A percentile compares a stretch with the other conserved stretches of the same genome.
Conservation (phyloP, 2,888 invertebrate genomes). For the Calephelis perditalis region DNA sequence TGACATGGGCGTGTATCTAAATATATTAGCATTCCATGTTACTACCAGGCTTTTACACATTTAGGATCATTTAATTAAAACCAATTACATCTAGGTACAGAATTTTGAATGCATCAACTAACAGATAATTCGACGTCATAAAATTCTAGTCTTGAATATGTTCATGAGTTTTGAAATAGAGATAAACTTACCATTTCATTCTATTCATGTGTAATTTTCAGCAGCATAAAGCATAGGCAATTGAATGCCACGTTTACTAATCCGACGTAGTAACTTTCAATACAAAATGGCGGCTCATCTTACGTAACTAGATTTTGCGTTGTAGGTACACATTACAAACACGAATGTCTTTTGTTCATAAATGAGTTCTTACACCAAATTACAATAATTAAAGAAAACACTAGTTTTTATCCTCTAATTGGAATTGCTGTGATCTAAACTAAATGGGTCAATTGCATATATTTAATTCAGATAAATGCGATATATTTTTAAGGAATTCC, state of each 20-base stretch:
- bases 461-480: not conserved
- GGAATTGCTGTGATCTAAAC: not conserved
- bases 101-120: no score
- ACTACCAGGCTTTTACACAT: no score
- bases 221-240: conserved; percentile 28
- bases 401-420: not conserved
- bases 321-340: conserved; percentile 18
- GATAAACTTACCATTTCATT: conserved; percentile 59
- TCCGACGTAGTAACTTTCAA: conserved; percentile 18
- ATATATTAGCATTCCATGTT: no score
- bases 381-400: not conserved
- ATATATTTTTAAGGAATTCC: not conserved
- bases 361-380: conserved; percentile 22
- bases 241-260: not conserved
- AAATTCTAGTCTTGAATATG: not conserved
- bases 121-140: no score
- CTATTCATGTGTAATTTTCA: conserved; percentile 42
- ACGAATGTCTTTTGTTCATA: conserved; percentile 18
- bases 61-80: no score
- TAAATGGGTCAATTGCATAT: not conserved
- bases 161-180: conserved; percentile 18
- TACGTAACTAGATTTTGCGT: conserved; percentile 13
- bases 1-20: no score
- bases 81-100: no score
- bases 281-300: conserved; percentile 63